Evolutionary conservation across 2,113 vertebrate species (phyloP).

Genomic region (Coptodon bakossiorum): DNA sequence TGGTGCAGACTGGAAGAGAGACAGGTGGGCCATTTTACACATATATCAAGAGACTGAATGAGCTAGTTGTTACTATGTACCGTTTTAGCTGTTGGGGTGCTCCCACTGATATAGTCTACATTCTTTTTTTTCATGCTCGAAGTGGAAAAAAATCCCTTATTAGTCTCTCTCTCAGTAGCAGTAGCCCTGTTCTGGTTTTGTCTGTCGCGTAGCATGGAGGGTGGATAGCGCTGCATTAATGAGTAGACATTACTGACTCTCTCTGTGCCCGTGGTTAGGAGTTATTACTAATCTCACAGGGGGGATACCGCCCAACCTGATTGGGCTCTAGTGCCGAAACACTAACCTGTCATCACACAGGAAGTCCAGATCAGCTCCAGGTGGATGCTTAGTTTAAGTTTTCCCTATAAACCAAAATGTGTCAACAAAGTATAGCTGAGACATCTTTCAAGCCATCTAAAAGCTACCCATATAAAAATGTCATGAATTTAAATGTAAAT

Average conservation of each 20-base stretch:
- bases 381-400: background rate
- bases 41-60: background rate
- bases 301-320: background rate
- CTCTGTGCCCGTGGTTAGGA: background rate
- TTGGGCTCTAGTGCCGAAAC: background rate
- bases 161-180: background rate
- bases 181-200: background rate
- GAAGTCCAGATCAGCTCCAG: background rate
- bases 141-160: background rate
- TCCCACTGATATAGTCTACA: background rate
- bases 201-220: background rate
- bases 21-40: background rate
- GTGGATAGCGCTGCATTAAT: background rate
- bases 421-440: fast-evolving
- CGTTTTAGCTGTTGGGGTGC: background rate
- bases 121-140: background rate
- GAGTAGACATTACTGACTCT: background rate
- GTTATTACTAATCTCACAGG: fast-evolving
- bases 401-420: background rate
- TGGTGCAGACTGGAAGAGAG: background rate
- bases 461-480: background rate
- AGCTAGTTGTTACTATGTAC: background rate
- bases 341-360: fast-evolving
- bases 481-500: background rate
- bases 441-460: background rate